phyloP scores from a whole-genome alignment of 2,113 vertebrate genomes.

The Menura novaehollandiae region DNA sequence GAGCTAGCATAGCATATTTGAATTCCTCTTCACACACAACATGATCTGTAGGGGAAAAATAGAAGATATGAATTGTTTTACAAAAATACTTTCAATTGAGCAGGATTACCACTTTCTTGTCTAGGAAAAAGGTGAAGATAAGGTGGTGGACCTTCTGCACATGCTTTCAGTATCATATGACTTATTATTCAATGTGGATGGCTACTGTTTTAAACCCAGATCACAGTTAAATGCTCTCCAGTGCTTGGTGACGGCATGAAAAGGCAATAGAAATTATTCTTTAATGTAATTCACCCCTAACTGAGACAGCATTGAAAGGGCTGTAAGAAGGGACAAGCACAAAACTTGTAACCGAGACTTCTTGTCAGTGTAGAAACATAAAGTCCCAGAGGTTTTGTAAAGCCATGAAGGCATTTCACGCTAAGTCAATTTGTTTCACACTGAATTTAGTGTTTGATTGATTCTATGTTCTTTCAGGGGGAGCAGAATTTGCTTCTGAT shows the following conservation, averaged over 20 bases:
- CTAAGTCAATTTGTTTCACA: not conserved
- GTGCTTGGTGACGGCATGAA: not conserved
- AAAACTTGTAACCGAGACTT: not conserved
- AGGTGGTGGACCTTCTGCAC: not conserved
- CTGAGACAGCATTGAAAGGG: not conserved
- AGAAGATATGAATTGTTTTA: not conserved
- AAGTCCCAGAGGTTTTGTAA: not conserved
- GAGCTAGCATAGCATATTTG: constrained; percentile 95
- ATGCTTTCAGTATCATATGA: not conserved
- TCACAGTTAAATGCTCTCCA: not conserved
- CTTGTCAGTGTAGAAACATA: not conserved
- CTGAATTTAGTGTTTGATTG: not conserved
- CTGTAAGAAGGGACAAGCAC: not conserved
- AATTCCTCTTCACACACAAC: constrained; percentile 98
- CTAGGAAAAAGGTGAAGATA: not conserved
- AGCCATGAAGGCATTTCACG: not conserved
- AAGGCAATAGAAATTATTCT: not conserved
- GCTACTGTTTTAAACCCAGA: not conserved
- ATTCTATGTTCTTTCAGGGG: not conserved
- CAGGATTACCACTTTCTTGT: not conserved
- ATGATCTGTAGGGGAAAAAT: constrained; percentile 82
- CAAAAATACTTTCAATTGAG: not conserved
- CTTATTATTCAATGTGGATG: not conserved
- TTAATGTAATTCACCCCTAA: not conserved
- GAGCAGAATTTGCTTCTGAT: not conserved